A percentile compares a stretch with the other conserved stretches of the same genome.
Evolutionary conservation across 1,140 invertebrate genomes (phyloP).

Genomic region (Danaus plexippus): DNA sequence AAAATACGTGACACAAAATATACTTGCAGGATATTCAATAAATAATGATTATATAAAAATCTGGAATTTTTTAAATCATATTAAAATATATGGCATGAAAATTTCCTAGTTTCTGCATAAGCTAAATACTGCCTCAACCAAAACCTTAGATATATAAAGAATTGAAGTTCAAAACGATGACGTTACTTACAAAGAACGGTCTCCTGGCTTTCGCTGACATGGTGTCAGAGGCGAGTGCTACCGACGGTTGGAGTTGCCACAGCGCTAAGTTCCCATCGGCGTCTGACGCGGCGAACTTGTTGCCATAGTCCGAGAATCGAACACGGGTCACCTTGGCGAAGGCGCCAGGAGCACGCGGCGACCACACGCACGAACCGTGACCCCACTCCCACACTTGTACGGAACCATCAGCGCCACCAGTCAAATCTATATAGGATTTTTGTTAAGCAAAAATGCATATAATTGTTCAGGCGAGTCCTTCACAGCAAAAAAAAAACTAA

Average conservation of each 20-base stretch:
- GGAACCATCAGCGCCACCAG: conserved; percentile 97
- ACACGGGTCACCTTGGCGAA: conserved; percentile 96
- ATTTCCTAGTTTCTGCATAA: not conserved
- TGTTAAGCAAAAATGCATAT: not conserved
- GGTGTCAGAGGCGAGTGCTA: too few species aligned
- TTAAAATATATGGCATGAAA: not conserved
- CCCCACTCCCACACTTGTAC: conserved; percentile 99
- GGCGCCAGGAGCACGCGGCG: conserved; percentile 89
- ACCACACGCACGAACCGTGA: conserved; percentile 90
- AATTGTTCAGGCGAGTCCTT: not conserved
- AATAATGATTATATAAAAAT: not conserved
- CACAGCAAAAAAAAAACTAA: too few species aligned
- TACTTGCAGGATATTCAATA: not conserved
- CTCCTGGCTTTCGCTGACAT: conserved; percentile 46
- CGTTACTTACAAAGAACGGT: conserved; percentile 93
- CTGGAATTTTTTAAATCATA: not conserved
- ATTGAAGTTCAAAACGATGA: not conserved
- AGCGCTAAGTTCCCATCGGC: conserved; percentile 91
- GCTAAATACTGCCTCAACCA: not conserved
- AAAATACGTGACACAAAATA: too few species aligned
- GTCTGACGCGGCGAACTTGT: conserved; percentile 98
- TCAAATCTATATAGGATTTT: conserved; percentile 78
- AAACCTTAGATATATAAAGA: not conserved
- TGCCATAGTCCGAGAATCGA: conserved; percentile 95
- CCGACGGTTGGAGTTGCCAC: conserved; percentile 92